phyloP scores from a whole-genome alignment of 2,797 vertebrate species.

The Tauraco hartlaubi region DNA sequence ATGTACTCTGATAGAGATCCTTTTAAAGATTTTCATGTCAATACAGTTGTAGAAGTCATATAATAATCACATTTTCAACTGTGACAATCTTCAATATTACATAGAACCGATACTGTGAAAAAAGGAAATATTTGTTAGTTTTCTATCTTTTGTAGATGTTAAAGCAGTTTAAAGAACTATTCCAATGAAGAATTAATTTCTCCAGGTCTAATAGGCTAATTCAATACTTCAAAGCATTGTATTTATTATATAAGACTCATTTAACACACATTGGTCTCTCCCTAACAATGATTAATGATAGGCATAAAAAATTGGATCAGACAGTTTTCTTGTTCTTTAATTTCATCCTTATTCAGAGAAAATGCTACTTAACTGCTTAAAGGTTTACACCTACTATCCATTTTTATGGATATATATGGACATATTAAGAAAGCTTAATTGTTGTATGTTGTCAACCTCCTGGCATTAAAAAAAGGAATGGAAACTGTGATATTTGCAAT shows the following conservation, averaged over 20 bases:
- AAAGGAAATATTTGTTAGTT: background rate
- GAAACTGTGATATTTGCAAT: background rate
- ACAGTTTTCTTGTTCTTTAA: conserved; percentile 15
- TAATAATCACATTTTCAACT: background rate
- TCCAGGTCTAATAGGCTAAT: background rate
- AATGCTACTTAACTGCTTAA: conserved; percentile 16
- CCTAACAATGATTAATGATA: conserved; percentile 40
- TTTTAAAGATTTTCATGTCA: background rate
- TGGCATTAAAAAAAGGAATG: background rate
- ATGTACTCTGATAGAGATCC: background rate
- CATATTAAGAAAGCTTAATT: background rate
- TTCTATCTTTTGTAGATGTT: background rate
- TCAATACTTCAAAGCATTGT: conserved; percentile 28
- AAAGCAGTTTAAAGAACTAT: background rate
- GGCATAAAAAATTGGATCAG: conserved; percentile 1
- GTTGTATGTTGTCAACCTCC: background rate
- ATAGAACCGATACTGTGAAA: background rate
- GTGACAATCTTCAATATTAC: background rate
- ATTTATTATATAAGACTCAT: conserved; percentile 13
- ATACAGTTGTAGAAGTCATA: background rate
- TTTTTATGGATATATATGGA: background rate
- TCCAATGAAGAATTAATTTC: background rate
- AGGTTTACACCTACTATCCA: background rate
- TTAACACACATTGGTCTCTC: background rate
- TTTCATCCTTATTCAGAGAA: conserved; percentile 30